phyloP scores from a whole-genome alignment of 2,888 invertebrate species.

The Ophioninae sp. region DNA sequence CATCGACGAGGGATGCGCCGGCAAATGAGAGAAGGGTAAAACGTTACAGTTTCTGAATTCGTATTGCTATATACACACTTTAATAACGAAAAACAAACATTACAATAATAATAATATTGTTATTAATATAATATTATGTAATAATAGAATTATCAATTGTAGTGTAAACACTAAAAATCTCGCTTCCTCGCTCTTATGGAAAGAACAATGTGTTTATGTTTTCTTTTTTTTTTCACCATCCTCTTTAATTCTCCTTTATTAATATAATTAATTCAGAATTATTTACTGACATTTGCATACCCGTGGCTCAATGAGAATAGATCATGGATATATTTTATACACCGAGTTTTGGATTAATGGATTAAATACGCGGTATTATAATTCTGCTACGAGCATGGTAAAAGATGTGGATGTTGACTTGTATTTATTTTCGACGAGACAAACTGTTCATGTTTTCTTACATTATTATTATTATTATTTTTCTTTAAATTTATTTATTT shows the following conservation, averaged over 20 bases:
- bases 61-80: conserved; percentile 81
- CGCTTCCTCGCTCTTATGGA: conserved; percentile 67
- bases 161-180: conserved; percentile 80
- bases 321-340: conserved; percentile 41
- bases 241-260: conserved; percentile 60
- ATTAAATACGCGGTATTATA: conserved; percentile 49
- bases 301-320: conserved; percentile 64
- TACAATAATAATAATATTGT: conserved; percentile 78
- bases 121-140: conserved; percentile 79
- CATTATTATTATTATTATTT: conserved; percentile 5
- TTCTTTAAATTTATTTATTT: conserved; percentile 13
- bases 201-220: conserved; percentile 74
- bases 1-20: conserved; percentile 43
- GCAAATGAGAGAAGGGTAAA: conserved; percentile 40
- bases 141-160: conserved; percentile 80
- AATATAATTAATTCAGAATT: conserved; percentile 75
- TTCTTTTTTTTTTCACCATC: conserved; percentile 64
- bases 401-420: conserved; percentile 39
- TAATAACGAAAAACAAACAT: conserved; percentile 81
- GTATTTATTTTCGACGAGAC: conserved; percentile 40
- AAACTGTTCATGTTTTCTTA: conserved; percentile 35
- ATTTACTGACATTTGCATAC: conserved; percentile 68
- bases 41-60: conserved; percentile 58
- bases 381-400: conserved; percentile 49
- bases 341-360: conserved; percentile 46